Conservation (phyloP, 1,140 invertebrate species). For the Drosophila kanapiae region DNA sequence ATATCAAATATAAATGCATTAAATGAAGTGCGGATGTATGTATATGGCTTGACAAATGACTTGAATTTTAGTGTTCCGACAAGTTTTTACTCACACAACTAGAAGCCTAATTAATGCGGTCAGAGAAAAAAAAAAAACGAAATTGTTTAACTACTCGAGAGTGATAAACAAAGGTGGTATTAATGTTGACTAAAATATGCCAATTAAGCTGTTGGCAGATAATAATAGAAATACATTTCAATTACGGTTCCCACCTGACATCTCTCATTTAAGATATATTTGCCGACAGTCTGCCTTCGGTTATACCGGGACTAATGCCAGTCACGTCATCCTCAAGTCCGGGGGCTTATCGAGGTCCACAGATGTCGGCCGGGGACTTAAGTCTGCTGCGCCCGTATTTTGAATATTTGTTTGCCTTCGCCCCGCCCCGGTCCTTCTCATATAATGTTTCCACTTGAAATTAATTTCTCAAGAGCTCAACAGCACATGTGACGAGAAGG, state of each 20-base stretch:
- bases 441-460: constrained; percentile 82
- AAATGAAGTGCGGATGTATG: constrained; percentile 38
- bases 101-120: constrained; percentile 30
- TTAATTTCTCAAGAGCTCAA: constrained; percentile 83
- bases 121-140: neutral
- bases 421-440: constrained; percentile 18
- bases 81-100: constrained; percentile 13
- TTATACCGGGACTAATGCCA: constrained; percentile 35
- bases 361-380: constrained; percentile 43
- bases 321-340: constrained; percentile 28
- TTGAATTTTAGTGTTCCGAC: constrained; percentile 9
- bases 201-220: constrained; percentile 34
- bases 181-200: constrained; percentile 12
- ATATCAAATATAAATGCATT: constrained; percentile 70
- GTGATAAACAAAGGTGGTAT: neutral
- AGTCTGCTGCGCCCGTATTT: constrained; percentile 61
- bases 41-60: constrained; percentile 44
- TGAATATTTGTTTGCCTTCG: constrained; percentile 72
- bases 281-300: constrained; percentile 16
- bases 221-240: constrained; percentile 40
- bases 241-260: constrained; percentile 16
- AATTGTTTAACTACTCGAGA: neutral
- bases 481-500: constrained; percentile 74
- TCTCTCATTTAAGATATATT: constrained; percentile 4
- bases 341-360: constrained; percentile 42